Base-by-base conservation (phyloP, 2,888 invertebrate genomes). In the Agriopis leucophaearia region DNA sequence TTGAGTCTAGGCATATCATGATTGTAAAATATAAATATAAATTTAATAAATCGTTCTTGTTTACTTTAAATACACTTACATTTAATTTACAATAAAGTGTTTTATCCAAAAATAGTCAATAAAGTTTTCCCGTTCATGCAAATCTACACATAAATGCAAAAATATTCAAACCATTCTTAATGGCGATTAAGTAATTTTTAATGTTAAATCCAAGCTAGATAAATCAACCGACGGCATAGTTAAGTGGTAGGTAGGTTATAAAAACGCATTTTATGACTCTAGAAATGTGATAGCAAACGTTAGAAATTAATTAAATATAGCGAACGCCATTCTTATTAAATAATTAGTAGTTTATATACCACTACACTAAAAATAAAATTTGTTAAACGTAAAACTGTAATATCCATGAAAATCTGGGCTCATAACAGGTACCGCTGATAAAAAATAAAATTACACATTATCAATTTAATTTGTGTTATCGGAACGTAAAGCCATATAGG, bases 201-300 rank as follows among this genome's bases (percentile, higher is more conserved):
- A 47, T 15, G 40, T 61, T 38, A 51, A 56, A 51, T 9, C 15
- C 15, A 38, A 59, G 50, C 42, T 50, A 55, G 51, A 67, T 68
- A 70, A 63, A 72, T 69, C 66, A 61, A 61, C 64, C 69, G 66
- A 61, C 67, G 71, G 72, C 47, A 66, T 36, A 63, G 18, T 38
- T 55, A 66, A 66, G 40, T 56, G 38, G 59, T 63, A 66, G 57
- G 63, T 59, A 66, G 58, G 68, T 68, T 63, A 51, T 71, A 54
- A 70, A 71, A 72, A 66, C 64, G 47, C 62, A 66, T 70, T 70
- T 69, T 71, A 69, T 66, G 42, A 38, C 55, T 56, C 44, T 47
- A 13, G 58, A 61, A 65, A 69, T 54, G 58, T 42, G 52, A 68
- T 70, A 68, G 54, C 35, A 38, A 56, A 58, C 18, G 57, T 63